These are phyloP conservation scores for Poecilia velifera DNA, from an alignment of 2,797 vertebrate genomes.

Conservation along the genomic window DNA sequence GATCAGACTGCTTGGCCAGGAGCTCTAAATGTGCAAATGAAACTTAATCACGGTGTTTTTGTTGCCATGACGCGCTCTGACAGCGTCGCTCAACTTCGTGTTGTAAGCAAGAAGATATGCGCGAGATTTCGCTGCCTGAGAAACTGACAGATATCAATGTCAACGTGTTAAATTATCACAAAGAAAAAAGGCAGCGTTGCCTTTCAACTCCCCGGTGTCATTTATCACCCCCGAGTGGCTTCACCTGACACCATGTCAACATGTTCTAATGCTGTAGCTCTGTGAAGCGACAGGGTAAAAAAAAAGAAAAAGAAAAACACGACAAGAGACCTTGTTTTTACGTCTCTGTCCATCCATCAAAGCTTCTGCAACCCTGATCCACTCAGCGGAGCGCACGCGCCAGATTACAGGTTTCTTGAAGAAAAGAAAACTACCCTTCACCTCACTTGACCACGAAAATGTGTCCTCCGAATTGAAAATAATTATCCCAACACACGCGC, in stretches of 20 bases:
- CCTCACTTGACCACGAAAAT: slow-evolving; percentile 31
- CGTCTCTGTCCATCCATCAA: slow-evolving; percentile 64
- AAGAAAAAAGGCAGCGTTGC: slow-evolving; percentile 59
- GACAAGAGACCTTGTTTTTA: slow-evolving; percentile 53
- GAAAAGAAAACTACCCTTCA: slow-evolving; percentile 38
- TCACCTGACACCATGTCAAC: slow-evolving; percentile 52
- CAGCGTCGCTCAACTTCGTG: not conserved
- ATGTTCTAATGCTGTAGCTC: slow-evolving; percentile 35
- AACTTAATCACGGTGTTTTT: not conserved
- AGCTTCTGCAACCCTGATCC: slow-evolving; percentile 33
- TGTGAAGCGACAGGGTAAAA: slow-evolving; percentile 20
- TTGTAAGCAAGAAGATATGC: not conserved
- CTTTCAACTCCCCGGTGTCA: slow-evolving; percentile 55
- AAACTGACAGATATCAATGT: slow-evolving; percentile 63
- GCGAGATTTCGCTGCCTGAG: slow-evolving; percentile 19
- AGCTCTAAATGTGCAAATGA: not conserved
- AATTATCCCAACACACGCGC: not conserved
- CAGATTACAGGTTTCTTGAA: not conserved
- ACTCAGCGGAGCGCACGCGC: slow-evolving; percentile 20
- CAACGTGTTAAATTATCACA: slow-evolving; percentile 51
- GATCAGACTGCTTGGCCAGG: not conserved
- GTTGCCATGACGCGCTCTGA: not conserved
- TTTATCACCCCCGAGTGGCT: slow-evolving; percentile 57
- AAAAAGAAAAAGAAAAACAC: slow-evolving; percentile 12
- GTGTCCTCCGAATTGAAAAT: slow-evolving; percentile 6